Conservation (phyloP, 2,888 invertebrate genomes). For the Marasmarcha lunaedactyla region DNA sequence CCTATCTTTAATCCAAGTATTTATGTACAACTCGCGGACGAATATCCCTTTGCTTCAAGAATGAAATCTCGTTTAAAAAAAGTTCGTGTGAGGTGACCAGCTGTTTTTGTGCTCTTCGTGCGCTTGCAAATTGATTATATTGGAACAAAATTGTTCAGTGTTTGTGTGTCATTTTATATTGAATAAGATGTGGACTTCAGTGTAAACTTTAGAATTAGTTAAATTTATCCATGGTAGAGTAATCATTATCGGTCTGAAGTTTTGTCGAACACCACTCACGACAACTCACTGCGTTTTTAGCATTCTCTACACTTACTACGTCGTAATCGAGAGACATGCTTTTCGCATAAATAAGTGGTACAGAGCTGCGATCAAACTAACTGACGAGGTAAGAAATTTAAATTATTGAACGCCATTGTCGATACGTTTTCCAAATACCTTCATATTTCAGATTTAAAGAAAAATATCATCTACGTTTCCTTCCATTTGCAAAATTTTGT, state of each 20-base stretch:
- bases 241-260: slow-evolving; percentile 46
- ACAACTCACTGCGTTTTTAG: slow-evolving; percentile 39
- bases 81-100: slow-evolving; percentile 31
- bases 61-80: too few relatives aligned
- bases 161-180: slow-evolving; percentile 45
- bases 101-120: slow-evolving; percentile 54
- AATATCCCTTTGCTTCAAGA: too few relatives aligned
- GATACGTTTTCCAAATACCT: neutral
- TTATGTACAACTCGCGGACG: too few relatives aligned
- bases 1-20: too few relatives aligned
- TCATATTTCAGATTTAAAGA: too few relatives aligned
- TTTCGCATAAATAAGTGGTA: slow-evolving; percentile 38
- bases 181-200: slow-evolving; percentile 37
- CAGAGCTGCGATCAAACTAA: slow-evolving; percentile 25
- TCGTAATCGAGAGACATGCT: slow-evolving; percentile 38
- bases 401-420: slow-evolving; percentile 9
- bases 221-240: slow-evolving; percentile 34
- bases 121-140: slow-evolving; percentile 48
- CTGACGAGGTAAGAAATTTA: neutral
- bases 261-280: slow-evolving; percentile 43
- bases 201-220: slow-evolving; percentile 20
- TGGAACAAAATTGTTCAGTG: slow-evolving; percentile 64
- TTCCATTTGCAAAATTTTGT: too few relatives aligned
- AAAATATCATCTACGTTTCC: too few relatives aligned
- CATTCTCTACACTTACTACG: slow-evolving; percentile 46